phyloP scores from a whole-genome alignment of 2,888 invertebrate species.

The Cryptus viduatorius region DNA sequence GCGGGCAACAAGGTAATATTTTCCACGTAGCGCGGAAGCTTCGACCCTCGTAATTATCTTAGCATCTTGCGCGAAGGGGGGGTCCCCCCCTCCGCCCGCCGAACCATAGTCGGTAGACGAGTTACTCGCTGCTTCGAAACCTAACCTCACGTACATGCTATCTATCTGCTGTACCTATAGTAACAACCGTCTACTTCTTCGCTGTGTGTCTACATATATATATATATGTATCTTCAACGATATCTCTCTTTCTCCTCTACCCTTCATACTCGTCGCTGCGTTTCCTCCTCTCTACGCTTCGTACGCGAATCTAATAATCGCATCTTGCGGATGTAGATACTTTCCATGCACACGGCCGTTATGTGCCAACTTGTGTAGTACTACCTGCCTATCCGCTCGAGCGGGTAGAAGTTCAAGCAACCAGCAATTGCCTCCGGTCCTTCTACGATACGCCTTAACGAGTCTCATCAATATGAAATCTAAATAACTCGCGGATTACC shows the following conservation, averaged over 20 bases:
- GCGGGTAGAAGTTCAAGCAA: conserved; percentile 12
- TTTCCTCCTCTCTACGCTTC: conserved; percentile 44
- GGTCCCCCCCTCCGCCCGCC: conserved; percentile 29
- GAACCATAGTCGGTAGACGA: conserved; percentile 44
- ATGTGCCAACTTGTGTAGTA: conserved; percentile 29
- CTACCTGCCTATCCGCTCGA: conserved; percentile 26
- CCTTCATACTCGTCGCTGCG: neutral
- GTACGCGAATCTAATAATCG: conserved; percentile 64
- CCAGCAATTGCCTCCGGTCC: conserved; percentile 6
- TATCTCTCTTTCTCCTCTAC: neutral
- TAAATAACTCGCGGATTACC: conserved; percentile 5
- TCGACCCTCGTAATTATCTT: conserved; percentile 71
- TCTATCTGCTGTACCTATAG: conserved; percentile 32
- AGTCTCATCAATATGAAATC: conserved; percentile 26
- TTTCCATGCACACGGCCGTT: conserved; percentile 58
- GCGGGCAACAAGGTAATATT: conserved; percentile 66
- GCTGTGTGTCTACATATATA: conserved; percentile 15
- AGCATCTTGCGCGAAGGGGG: conserved; percentile 56
- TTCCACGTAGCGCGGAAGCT: conserved; percentile 75
- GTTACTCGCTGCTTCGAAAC: conserved; percentile 15
- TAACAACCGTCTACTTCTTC: conserved; percentile 14
- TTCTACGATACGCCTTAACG: conserved; percentile 21
- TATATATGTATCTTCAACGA: neutral
- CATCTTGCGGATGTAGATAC: conserved; percentile 68
- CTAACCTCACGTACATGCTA: conserved; percentile 28